Conservation (phyloP, 1,140 invertebrate species). For the Tetramorium alpestre region DNA sequence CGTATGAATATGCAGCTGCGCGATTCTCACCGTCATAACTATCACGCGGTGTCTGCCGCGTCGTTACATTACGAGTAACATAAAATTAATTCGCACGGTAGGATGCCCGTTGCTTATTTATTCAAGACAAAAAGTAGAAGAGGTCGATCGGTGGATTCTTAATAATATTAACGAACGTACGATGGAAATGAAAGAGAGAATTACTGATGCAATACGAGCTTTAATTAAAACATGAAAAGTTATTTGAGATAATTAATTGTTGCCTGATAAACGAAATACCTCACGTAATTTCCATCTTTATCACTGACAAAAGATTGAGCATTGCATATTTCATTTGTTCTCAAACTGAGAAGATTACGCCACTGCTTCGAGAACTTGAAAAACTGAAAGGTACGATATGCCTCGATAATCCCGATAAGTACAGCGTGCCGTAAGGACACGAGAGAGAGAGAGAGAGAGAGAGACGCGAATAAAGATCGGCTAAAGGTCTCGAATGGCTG, state of each 20-base stretch:
- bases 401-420: slow-evolving; percentile 75
- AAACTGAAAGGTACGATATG: slow-evolving; percentile 69
- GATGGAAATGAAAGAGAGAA: background rate
- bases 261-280: background rate
- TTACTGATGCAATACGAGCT: background rate
- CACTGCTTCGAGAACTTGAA: slow-evolving; percentile 11
- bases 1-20: slow-evolving; percentile 40
- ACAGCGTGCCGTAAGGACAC: slow-evolving; percentile 39
- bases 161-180: background rate
- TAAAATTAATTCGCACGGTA: slow-evolving; percentile 48
- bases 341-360: background rate
- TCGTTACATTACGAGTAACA: slow-evolving; percentile 46
- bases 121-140: background rate
- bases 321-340: background rate
- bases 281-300: background rate
- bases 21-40: slow-evolving; percentile 44
- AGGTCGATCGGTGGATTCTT: background rate
- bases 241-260: background rate
- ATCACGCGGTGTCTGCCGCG: slow-evolving; percentile 15
- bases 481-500: slow-evolving; percentile 31
- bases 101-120: slow-evolving; percentile 22
- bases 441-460: background rate
- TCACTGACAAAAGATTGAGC: background rate
- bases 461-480: slow-evolving; percentile 32
- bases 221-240: background rate